A percentile compares a stretch with the other conserved stretches of the same genome.
phyloP scores from a whole-genome alignment of 2,113 vertebrate genomes.

The Sciurus niger region DNA sequence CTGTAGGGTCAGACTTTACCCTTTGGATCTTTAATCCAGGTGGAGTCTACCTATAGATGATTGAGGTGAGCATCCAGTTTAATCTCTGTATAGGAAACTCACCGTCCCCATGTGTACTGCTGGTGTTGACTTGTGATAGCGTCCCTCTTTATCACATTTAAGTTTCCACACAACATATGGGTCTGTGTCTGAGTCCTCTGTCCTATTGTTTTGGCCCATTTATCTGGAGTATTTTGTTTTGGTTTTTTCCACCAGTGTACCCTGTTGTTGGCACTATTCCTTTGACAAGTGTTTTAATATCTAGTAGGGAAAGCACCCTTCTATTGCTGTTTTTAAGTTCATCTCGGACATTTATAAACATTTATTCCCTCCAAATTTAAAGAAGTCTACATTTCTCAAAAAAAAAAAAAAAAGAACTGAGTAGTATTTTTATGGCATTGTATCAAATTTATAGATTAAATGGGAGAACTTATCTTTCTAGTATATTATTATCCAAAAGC shows the following conservation, averaged over 20 bases:
- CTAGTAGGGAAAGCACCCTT: not conserved
- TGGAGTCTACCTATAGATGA: not conserved
- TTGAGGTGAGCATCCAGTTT: not conserved
- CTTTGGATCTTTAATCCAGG: constrained; percentile 27
- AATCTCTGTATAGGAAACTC: not conserved
- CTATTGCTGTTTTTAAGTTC: not conserved
- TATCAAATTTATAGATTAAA: constrained; percentile 24
- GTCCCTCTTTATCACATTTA: not conserved
- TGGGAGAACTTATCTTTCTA: not conserved
- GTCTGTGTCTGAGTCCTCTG: not conserved
- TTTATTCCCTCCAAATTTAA: constrained; percentile 40
- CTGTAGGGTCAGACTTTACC: not conserved
- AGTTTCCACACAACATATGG: not conserved
- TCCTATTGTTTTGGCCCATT: not conserved
- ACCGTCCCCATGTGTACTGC: not conserved
- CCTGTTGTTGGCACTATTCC: not conserved
- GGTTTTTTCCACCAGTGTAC: not conserved
- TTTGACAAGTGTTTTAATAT: not conserved
- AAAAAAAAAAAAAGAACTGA: constrained; percentile 10
- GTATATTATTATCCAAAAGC: constrained; percentile 33
- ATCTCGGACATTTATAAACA: not conserved
- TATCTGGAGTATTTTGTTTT: not conserved
- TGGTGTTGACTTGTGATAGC: not conserved
- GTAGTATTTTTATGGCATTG: not conserved
- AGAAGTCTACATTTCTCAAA: constrained; percentile 15